Evolutionary conservation across 1,140 invertebrate genomes (phyloP).

Genomic region (Aphelinus atriplicis): DNA sequence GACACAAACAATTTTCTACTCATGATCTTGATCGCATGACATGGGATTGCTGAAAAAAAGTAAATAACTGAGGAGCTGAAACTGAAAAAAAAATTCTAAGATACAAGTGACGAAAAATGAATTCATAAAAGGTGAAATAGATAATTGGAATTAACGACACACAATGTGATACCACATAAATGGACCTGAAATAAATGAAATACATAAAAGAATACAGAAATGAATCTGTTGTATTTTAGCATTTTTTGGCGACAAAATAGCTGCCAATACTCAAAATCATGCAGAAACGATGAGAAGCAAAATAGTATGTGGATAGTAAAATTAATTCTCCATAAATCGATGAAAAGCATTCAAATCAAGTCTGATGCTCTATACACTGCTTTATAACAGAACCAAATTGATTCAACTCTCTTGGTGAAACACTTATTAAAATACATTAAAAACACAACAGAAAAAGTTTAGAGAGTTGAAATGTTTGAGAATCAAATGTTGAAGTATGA

Average conservation of each 20-base stretch:
- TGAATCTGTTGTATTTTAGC: neutral
- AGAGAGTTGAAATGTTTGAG: too few species aligned
- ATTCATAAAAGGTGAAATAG: neutral
- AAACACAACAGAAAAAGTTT: too few species aligned
- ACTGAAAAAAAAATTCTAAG: conserved; percentile 12
- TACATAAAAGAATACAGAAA: neutral
- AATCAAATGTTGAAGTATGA: too few species aligned
- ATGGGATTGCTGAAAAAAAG: conserved; percentile 1
- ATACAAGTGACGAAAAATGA: neutral
- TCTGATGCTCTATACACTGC: too few species aligned
- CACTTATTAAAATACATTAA: too few species aligned
- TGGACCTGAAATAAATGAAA: neutral
- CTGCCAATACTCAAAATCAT: neutral
- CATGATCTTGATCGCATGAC: conserved; percentile 6
- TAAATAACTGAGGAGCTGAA: conserved; percentile 27
- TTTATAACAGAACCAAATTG: too few species aligned
- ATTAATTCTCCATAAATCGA: too few species aligned
- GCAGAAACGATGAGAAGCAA: neutral
- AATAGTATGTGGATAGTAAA: too few species aligned
- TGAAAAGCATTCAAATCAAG: too few species aligned
- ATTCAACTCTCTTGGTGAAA: too few species aligned
- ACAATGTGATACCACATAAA: neutral
- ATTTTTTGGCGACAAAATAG: neutral
- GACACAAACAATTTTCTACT: too few species aligned
- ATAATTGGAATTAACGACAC: neutral